Evolutionary conservation across 2,797 vertebrate species (phyloP), one percentile per base, ranked within the genome.

Genomic region (Graptemys geographica): DNA sequence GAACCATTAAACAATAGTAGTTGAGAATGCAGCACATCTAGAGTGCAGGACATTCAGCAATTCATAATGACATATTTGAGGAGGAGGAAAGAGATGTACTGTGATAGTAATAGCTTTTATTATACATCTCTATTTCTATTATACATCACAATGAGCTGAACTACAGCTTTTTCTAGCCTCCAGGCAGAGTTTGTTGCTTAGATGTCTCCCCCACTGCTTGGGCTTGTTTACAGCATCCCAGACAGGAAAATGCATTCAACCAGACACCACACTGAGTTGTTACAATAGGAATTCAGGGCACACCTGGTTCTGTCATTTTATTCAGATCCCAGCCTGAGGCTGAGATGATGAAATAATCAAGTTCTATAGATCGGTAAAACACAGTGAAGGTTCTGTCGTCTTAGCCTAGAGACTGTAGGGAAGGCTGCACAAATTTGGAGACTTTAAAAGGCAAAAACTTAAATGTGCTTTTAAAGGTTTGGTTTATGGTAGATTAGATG

Each of bases 161-260:
- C 44, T 86, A 72, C 44, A 31, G 15, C 55, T 79, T 94, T 94
- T 95, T 79, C 86, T 97, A 81, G 92, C 93, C 93, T 93, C 88
- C 82, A 87, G 96, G 96, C 94, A 96, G 79, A 90, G 65, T 92
- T 95, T 96, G 84, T 93, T 95, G 41, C 94, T 96, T 93, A 93
- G 90, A 94, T 94, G 95, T 87, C 87, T 84, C 41, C 79, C 89
- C 80, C 86, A 96, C 95, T 97, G 93, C 87, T 97, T 84, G 94
- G 91, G 85, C 91, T 96, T 97, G 90, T 97, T 97, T 96, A 92
- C 96, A 96, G 87, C 94, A 95, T 95, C 81, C 89, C 76, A 41
- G 91, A 79, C 92, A 72, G 41, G 95, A 80, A 95, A 93, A 96
- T 96, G 88, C 95, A 96, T 98, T 95, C 94, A 86, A 74, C 47